Base-by-base conservation (phyloP, 2,888 invertebrate species). In the Synanthedon tipuliformis region DNA sequence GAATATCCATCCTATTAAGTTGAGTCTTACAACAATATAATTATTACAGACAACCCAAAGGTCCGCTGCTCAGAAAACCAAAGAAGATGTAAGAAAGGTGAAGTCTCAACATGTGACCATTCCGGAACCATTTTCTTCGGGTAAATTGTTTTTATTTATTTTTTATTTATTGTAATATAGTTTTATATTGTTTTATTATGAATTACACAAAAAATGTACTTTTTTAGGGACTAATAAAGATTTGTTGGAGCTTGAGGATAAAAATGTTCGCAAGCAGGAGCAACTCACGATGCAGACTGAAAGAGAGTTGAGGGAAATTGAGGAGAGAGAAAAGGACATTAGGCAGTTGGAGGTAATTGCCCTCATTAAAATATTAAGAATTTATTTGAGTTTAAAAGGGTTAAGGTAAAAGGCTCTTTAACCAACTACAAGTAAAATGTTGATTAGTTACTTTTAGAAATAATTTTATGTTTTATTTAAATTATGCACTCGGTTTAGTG, bases 321-420 rank as follows among this genome's bases (percentile, higher is more conserved):
- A 95, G 71, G 95, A 97, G 73, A 92, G 97, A 65, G 98, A 98
- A 85, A 91, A 93, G 60, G 94, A 95, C 61, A 95, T 98, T 63
- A 89, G 93, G 60, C 93, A 97, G 78, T 88, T 98, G 16, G 98
- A 98, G 91, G 97, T 96, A 80, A 56, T 51, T 50, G 51, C 45
- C 41, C 45, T 4, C 45, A 45, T 13, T 41, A 23, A 23, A 23
- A 23, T 5, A 23, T 23, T 5, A 34, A 34, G 10, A 34, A 8
- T 1, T 3, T 34, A 34, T 10, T 34, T 3, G 34, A 34, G 8
- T 10, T 10, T 10, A 34, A 8, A 34, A 10, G 0, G 5, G 1
- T 27, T 27, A 3, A 27, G 7, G 0, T 2, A 1, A n/a, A n/a
- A n/a, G n/a, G n/a, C 16, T 16, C 16, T 16, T 16, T 16, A 1